These are phyloP conservation scores for Nebria salina DNA, from an alignment of 2,888 invertebrate genomes.

Conservation along the genomic window DNA sequence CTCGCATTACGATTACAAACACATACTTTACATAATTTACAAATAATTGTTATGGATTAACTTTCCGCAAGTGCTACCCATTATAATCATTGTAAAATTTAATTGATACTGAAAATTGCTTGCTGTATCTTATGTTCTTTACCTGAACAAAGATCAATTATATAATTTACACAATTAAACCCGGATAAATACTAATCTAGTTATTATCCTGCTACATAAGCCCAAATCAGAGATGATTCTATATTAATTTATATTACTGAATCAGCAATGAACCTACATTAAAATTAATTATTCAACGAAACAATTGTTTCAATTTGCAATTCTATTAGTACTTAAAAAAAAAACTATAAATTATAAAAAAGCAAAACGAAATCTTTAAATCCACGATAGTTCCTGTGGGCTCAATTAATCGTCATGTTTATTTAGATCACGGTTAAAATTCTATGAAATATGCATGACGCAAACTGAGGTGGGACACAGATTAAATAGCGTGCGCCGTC, in stretches of 20 bases:
- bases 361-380: constrained; percentile 21
- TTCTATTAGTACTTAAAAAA: neutral
- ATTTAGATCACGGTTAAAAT: constrained; percentile 47
- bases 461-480: constrained; percentile 35
- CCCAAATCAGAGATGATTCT: too few species aligned
- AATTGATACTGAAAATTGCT: neutral
- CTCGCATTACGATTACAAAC: neutral
- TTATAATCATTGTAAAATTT: neutral
- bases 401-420: constrained; percentile 46
- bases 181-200: too few species aligned
- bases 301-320: too few species aligned
- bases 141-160: too few species aligned
- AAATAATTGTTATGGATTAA: neutral
- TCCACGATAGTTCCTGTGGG: constrained; percentile 41
- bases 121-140: too few species aligned
- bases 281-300: too few species aligned
- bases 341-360: neutral
- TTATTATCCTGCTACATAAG: too few species aligned
- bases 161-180: too few species aligned
- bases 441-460: constrained; percentile 47
- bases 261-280: too few species aligned
- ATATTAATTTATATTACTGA: too few species aligned
- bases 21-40: neutral
- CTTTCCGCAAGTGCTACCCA: neutral
- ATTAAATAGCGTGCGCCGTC: constrained; percentile 37